phyloP scores from a whole-genome alignment of 1,140 invertebrate species.

The Ips typographus region DNA sequence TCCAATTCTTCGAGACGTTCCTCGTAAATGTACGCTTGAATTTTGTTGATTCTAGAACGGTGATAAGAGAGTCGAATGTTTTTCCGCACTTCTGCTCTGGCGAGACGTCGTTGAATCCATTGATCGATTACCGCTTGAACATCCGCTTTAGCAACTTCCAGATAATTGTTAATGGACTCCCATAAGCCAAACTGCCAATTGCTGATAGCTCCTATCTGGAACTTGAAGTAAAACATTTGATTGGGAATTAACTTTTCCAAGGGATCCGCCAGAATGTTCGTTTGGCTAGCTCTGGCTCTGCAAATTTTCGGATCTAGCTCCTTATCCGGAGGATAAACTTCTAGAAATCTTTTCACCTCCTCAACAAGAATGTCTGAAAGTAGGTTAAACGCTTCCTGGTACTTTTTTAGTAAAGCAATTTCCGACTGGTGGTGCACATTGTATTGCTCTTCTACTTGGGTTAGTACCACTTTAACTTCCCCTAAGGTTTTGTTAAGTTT shows the following conservation, averaged over 20 bases:
- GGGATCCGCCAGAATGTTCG: constrained; percentile 15
- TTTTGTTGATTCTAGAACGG: constrained; percentile 12
- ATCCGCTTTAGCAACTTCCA: constrained; percentile 26
- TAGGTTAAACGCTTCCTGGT: constrained; percentile 25
- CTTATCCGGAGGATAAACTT: constrained; percentile 30
- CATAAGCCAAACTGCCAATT: constrained; percentile 43
- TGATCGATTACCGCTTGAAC: constrained; percentile 21
- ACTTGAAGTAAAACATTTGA: constrained; percentile 36
- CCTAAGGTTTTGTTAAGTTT: constrained; percentile 26
- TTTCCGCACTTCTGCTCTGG: constrained; percentile 24
- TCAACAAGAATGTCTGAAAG: constrained; percentile 31
- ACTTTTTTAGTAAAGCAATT: constrained; percentile 31
- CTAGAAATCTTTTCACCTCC: constrained; percentile 38
- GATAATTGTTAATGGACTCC: constrained; percentile 35
- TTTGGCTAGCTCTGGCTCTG: constrained; percentile 36
- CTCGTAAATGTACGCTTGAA: constrained; percentile 33
- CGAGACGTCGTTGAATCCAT: constrained; percentile 31
- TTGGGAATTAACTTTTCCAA: constrained; percentile 32
- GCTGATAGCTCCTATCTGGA: constrained; percentile 38
- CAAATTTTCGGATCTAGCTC: constrained; percentile 37
- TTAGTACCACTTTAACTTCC: constrained; percentile 22
- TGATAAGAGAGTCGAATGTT: constrained; percentile 22
- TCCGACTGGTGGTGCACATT: constrained; percentile 28
- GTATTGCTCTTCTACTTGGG: constrained; percentile 30
- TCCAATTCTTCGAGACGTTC: constrained; percentile 35